Evolutionary conservation across 2,797 vertebrate species (phyloP), one percentile per base, ranked within the genome.

Genomic region (Falco concolor): DNA sequence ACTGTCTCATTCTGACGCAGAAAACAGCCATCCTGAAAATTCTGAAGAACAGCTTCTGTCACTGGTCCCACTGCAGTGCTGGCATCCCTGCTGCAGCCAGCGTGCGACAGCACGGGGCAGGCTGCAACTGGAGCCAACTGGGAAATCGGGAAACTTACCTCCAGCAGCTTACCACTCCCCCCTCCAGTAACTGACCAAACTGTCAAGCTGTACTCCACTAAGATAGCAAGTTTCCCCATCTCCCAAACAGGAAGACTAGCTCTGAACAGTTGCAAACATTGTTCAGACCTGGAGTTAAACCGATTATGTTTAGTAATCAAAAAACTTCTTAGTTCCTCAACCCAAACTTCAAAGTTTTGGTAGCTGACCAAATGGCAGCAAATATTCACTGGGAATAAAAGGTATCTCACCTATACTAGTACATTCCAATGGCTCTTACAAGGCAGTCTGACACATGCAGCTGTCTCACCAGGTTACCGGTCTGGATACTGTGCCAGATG

Each of bases 21-120:
- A 98, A 98, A 97, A 98, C 97, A 98, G 98, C 98, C 98, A 98
- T 98, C 98, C 98, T 99, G 98, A 98, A 98, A 98, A 99, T 98
- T 98, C 98, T 99, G 98, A 99, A 99, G 98, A 99, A 99, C 98
- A 99, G 98, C 98, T 98, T 99, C 98, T 99, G 98, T 99, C 98
- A 99, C 98, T 98, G 98, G 98, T 98, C 98, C 98, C 98, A 98
- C 98, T 98, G 98, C 98, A 98, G 98, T 96, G 98, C 98, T 22
- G 97, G 96, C 95, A 0, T 73, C 95, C 96, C 96, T 69, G 90
- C 96, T 88, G 95, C 95, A 95, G 97, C 98, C 98, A 96, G 97
- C 88, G 6, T 68, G 92, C 81, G 15, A 93, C 91, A 96, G 97
- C 97, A 90, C 77, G 3, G 90, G 96, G 75, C 92, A 90, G 97